Evolutionary conservation across 2,797 vertebrate genomes (phyloP).

Genomic region (Mionectes olivaceus): DNA sequence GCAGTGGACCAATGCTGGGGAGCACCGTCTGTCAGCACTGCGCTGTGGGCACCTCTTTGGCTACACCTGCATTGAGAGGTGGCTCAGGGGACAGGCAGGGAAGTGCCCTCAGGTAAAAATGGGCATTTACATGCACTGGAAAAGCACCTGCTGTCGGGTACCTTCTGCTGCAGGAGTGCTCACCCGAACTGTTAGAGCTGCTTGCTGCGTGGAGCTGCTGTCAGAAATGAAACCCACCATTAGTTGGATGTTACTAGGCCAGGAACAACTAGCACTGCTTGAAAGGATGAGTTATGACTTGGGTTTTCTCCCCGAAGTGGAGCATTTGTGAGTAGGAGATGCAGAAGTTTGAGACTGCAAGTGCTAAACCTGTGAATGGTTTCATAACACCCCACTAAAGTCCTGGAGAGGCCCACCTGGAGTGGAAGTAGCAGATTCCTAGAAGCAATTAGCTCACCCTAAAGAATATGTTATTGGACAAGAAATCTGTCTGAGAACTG

Average conservation of each 20-base stretch:
- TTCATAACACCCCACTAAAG: neutral
- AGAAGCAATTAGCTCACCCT: neutral
- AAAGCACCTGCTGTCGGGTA: neutral
- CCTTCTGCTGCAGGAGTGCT: neutral
- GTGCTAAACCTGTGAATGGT: neutral
- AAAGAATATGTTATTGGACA: neutral
- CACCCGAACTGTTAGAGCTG: neutral
- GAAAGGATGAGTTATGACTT: neutral
- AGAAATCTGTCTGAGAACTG: neutral
- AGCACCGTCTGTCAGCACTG: conserved; percentile 89
- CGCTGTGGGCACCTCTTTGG: conserved; percentile 96
- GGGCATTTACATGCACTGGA: neutral
- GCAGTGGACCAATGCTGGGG: conserved; percentile 91
- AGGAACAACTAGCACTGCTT: neutral
- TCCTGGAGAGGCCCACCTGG: neutral
- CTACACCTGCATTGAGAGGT: conserved; percentile 90
- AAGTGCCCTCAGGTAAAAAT: conserved; percentile 94
- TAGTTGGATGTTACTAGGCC: neutral
- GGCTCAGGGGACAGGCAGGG: conserved; percentile 89
- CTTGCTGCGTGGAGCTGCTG: neutral
- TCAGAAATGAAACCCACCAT: neutral
- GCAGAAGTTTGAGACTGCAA: neutral
- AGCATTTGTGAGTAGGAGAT: neutral
- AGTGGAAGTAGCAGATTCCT: neutral
- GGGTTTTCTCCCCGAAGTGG: neutral